Base-by-base conservation (phyloP, 2,888 invertebrate genomes). In the Agrotis ipsilon region DNA sequence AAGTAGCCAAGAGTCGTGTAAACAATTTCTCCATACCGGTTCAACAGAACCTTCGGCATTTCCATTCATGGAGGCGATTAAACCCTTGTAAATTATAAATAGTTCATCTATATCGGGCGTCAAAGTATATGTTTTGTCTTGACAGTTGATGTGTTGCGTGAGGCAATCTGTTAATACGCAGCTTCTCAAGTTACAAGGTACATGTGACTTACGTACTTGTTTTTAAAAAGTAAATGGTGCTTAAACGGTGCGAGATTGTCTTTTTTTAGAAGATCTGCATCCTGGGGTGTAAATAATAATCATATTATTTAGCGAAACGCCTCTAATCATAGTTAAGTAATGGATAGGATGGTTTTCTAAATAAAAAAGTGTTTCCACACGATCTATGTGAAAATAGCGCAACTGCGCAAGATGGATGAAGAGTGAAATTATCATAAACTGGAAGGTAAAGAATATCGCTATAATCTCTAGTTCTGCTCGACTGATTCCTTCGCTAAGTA, bases 61-160 rank as follows among this genome's bases (percentile, higher is more conserved):
- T 19, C 18, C 24, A 19, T 27, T 57, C 7, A 13, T 24, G 14
- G 9, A 21, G 11, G 14, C 4, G 11, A 21, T n/a, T 21, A 9
- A 54, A 43, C 14, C 6, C 24, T 27, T 32, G 51, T 24, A 46
- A 39, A 45, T 43, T 18, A 19, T 65, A 32, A 73, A 45, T 49
- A n/a, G 43, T n/a, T 32, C 14, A 7, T 3, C 24, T 58, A 16
- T 19, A 55, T 21, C 49, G 19, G 46, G n/a, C 45, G 24, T 54
- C 16, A 51, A 67, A 72, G n/a, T 54, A 51, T 54, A 66, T n/a
- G 24, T 63, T 57, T 71, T 57, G 66, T 18, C 45, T 59, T 46
- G 66, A 32, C 62, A 67, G 75, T 11, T 74, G 59, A 60, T 45
- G 54, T 21, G 16, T 76, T 60, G 76, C 76, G 78, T 76, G 76